Evolutionary conservation across 2,113 vertebrate genomes (phyloP), one percentile per base, ranked within the genome.

Genomic region (Dunckerocampus dactyliophorus): DNA sequence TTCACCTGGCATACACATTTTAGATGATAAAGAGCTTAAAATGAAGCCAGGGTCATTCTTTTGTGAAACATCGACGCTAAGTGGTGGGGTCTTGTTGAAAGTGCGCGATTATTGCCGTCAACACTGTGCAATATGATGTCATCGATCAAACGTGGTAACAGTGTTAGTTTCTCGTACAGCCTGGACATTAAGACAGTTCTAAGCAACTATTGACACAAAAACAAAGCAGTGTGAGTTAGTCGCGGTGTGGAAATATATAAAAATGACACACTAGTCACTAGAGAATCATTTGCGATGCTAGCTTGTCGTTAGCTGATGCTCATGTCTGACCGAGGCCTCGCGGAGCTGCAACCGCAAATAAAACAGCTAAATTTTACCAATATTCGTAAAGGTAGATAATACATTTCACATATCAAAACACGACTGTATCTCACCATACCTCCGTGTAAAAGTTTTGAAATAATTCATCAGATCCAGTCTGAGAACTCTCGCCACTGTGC

Each of bases 1-100:
- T 99, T 99, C 67, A 99, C 96, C 97, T 99, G 82, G 65, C 47
- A 46, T 16, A 12, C 51, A 70, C n/a, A 8, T n/a, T 31, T 15
- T 12, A 3, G 12, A 43, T 6, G 14, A 43, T 14, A 43, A 43
- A 43, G 13, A 3, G 12, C 2, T 43, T 3, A 14, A 3, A 43
- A 43, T 14, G 12, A 14, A 43, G 3, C 31, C 4, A 8, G 31
- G 7, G 31, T 34, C 31, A 43, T 14, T 43, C 3, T 43, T 43
- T 43, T 11, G 10, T 12, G 37, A 39, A 39, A 12, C 9, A 39
- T 39, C 37, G 37, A 39, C 37, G 37, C 37, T 39, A 39, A 39
- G 13, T 43, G 39, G 39, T 14, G 3, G 39, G 39, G 12, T 43
- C 12, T 43, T 14, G 39, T 13, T 49, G 47, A 59, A 47, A 8